A percentile compares a stretch with the other conserved stretches of the same genome.
Conservation (phyloP, 2,888 invertebrate genomes). For the Eupithecia centaureata region DNA sequence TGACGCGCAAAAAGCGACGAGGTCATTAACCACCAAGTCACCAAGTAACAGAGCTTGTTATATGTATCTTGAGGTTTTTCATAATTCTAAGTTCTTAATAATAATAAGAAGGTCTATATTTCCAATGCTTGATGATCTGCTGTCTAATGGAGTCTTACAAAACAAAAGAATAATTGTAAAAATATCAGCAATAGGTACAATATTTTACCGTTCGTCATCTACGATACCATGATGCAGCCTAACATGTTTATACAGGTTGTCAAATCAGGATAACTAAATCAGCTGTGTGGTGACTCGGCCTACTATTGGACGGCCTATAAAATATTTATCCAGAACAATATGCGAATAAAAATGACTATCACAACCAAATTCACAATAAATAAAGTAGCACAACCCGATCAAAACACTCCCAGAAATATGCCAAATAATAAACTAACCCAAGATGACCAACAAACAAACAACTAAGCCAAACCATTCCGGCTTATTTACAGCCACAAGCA, state of each 20-base stretch:
- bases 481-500: slow-evolving; percentile 72
- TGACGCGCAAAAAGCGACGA: slow-evolving; percentile 12
- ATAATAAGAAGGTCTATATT: neutral
- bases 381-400: neutral
- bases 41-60: neutral
- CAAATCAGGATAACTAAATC: neutral
- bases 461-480: slow-evolving; percentile 21
- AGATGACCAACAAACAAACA: slow-evolving; percentile 9
- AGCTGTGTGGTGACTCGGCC: neutral
- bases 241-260: neutral
- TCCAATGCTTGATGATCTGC: neutral
- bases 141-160: neutral
- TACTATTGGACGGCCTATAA: neutral
- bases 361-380: neutral
- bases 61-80: neutral
- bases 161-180: neutral
- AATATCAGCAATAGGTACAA: neutral
- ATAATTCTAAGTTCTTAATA: neutral
- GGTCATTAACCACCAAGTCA: slow-evolving; percentile 14
- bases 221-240: neutral
- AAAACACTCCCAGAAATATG: neutral
- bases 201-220: neutral
- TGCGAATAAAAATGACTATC: neutral
- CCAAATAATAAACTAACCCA: slow-evolving; percentile 10
- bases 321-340: slow-evolving; percentile 3